Evolutionary conservation across 2,113 vertebrate genomes (phyloP), one percentile per base, ranked within the genome.

Genomic region (Megaceryle maxima): DNA sequence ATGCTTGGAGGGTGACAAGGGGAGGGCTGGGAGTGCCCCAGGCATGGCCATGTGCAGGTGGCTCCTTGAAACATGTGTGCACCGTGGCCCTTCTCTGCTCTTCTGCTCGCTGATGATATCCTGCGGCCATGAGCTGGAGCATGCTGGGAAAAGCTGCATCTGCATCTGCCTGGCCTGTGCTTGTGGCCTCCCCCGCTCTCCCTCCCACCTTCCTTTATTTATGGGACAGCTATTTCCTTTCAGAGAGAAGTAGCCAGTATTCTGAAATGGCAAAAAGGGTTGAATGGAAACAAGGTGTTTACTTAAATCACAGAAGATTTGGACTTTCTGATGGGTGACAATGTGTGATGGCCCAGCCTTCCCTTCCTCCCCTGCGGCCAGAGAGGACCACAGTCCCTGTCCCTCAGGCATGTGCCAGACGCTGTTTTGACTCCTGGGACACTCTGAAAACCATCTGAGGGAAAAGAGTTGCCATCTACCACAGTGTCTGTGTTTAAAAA

Each of bases 171-270:
- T 81, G 16, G n/a, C 67, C 83, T 29, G 50, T 4, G 1, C 48
- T 60, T 4, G 1, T 57, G 57, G 85, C 90, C 86, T 80, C 83
- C 94, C 82, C 84, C 88, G 28, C 0, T 1, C 63, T 76, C 92
- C 74, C 66, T 91, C 92, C 95, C 94, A 95, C 74, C 87, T 43
- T 70, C 77, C 57, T 46, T 95, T 97, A 96, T 97, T 97, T 96
- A 96, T 96, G 96, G 94, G 96, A 95, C 96, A 97, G 96, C 94
- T 91, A 97, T 95, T 97, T 97, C 97, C 97, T 97, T 88, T 96
- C 3, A 0, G 83, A 55, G 70, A 92, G 79, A 86, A 88, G 84
- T 67, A 81, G 94, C 94, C 92, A 94, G 85, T 70, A 75, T 84
- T 56, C n/a, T 13, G 91, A 83, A 87, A 93, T 87, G 60, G 56